Percentiles rank a stretch among this genome's conserved stretches.
These are phyloP conservation scores for Theropithecus gelada DNA, from an alignment of 2,113 vertebrate species.

Conservation along the genomic window DNA sequence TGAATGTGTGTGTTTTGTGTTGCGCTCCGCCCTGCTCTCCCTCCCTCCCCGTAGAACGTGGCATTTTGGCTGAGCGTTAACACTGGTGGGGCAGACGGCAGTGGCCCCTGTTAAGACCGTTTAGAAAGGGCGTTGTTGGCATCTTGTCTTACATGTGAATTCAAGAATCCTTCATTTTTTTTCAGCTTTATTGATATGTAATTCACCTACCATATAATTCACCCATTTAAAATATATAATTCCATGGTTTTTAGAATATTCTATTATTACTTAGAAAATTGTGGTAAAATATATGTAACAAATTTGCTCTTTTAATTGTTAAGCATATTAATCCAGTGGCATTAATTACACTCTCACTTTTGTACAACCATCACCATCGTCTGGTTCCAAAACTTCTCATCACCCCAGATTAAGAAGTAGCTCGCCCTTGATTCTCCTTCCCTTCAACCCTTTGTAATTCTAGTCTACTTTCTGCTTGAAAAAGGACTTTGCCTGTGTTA, in stretches of 20 bases:
- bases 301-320: background rate
- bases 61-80: background rate
- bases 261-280: background rate
- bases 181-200: too few species aligned
- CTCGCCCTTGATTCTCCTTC: background rate
- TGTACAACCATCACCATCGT: background rate
- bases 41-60: background rate
- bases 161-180: background rate
- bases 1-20: background rate
- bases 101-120: background rate
- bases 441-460: background rate
- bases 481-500: background rate
- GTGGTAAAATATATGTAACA: background rate
- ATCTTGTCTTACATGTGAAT: background rate
- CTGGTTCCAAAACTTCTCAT: background rate
- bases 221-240: background rate
- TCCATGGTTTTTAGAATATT: background rate
- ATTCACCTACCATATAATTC: background rate
- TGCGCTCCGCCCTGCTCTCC: fast-evolving
- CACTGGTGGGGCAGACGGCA: background rate
- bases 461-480: background rate
- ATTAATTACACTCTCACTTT: background rate
- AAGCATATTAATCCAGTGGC: background rate
- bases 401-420: background rate
- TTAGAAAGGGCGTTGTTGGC: background rate